phyloP scores from a whole-genome alignment of 2,888 invertebrate species.

The Thymelicus lineola region DNA sequence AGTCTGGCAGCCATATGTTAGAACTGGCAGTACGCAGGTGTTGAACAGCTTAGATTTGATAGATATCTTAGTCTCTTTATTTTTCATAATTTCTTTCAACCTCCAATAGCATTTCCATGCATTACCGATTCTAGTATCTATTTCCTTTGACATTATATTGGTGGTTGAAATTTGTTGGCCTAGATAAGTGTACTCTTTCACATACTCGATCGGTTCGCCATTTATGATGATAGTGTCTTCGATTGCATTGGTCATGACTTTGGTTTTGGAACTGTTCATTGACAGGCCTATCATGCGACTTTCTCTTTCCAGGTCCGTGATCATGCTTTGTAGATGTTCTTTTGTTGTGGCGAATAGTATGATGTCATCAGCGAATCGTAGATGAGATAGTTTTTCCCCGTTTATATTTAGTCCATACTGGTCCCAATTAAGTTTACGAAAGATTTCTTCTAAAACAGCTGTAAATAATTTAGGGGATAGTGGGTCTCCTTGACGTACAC shows the following conservation, averaged over 20 bases:
- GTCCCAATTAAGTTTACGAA: conserved; percentile 27
- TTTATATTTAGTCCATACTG: conserved; percentile 35
- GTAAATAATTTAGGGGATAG: conserved; percentile 31
- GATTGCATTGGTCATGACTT: too few relatives aligned
- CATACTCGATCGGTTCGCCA: too few relatives aligned
- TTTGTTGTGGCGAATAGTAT: too few relatives aligned
- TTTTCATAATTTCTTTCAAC: conserved; percentile 20
- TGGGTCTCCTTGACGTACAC: too few relatives aligned
- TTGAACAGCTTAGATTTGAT: conserved; percentile 20
- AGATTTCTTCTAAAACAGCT: conserved; percentile 26
- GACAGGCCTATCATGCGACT: too few relatives aligned
- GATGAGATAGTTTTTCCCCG: conserved; percentile 27
- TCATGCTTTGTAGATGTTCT: too few relatives aligned
- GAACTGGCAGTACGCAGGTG: conserved; percentile 26
- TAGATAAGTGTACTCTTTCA: too few relatives aligned
- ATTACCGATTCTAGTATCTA: conserved; percentile 2
- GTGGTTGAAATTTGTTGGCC: too few relatives aligned
- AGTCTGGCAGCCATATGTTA: conserved; percentile 31
- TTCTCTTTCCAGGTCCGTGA: too few relatives aligned
- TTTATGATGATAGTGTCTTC: too few relatives aligned
- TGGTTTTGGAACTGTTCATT: too few relatives aligned
- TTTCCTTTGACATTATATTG: too few relatives aligned
- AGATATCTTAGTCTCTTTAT: conserved; percentile 8
- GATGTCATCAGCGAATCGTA: conserved; percentile 6
- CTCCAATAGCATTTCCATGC: conserved; percentile 7